Evolutionary conservation across 2,113 vertebrate species (phyloP), one percentile per base, ranked within the genome.

Genomic region (Synodontis membranacea): DNA sequence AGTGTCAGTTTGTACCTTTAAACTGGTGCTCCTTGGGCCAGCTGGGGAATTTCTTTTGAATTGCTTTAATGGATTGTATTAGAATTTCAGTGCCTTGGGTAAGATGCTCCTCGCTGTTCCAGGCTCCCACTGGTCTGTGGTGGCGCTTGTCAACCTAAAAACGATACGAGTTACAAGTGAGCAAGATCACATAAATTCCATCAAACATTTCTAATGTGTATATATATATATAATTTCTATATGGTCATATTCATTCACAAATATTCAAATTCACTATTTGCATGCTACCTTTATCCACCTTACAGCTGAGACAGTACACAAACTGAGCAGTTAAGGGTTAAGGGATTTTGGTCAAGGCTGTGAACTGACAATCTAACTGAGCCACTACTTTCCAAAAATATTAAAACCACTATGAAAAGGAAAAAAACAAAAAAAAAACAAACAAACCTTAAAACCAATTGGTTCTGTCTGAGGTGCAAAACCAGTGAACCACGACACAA

Each of bases 71-170:
- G 42, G 68, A 93, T 0, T 1, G 2, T 52, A 87, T 80, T 28
- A 96, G 92, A 85, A 96, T 95, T 0, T 78, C 46, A n/a, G 92
- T 94, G 17, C 84, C 94, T 88, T 96, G 94, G 0, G 3, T 88
- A 50, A 96, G 7, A 85, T 96, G 94, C 25, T 92, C 52, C 89
- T 94, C 92, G 10, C 95, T 94, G 89, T 96, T 86, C 94, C 94
- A 96, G 21, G 1, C 0, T 75, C 94, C 95, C 31, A n/a, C 37
- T 23, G 21, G 6, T 0, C 3, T 95, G 90, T 21, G 52, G 0
- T 37, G 0, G 14, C 48, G 89, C 89, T 91, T 95, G 91, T 96
- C 93, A 80, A 96, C 90, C 95, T 88, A 1, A 52, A 88, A 42
- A 82, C 31, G 58, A 0, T 31, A 19, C 11, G 5, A 75, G n/a